A percentile compares a stretch with the other conserved stretches of the same genome.
phyloP scores from a whole-genome alignment of 2,888 invertebrate species.

The Pyrrhosoma nymphula region DNA sequence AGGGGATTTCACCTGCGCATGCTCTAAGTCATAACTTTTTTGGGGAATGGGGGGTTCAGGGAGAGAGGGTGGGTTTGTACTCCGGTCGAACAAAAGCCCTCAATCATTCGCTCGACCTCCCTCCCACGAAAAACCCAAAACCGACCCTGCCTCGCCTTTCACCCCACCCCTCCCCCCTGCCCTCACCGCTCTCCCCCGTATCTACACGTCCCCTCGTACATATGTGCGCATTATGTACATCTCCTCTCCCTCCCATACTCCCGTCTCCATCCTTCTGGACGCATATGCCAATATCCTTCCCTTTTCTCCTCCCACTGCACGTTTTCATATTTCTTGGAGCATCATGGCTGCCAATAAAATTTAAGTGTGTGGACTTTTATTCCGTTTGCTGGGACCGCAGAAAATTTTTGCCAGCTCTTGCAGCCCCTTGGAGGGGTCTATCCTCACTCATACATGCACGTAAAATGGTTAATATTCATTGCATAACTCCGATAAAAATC shows the following conservation, averaged over 20 bases:
- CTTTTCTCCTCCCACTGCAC: neutral
- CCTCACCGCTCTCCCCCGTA: neutral
- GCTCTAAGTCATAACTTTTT: conserved; percentile 66
- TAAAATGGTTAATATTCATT: too few species aligned
- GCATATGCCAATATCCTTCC: neutral
- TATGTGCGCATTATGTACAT: neutral
- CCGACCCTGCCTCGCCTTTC: neutral
- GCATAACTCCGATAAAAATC: too few species aligned
- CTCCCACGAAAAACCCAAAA: conserved; percentile 37
- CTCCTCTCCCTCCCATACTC: neutral
- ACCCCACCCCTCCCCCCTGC: neutral
- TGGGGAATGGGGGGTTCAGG: neutral
- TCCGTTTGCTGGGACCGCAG: too few species aligned
- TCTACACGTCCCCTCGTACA: neutral
- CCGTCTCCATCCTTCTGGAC: neutral
- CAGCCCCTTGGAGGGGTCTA: too few species aligned
- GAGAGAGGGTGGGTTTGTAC: neutral
- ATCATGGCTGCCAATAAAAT: neutral
- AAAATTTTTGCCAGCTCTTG: too few species aligned
- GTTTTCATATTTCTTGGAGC: neutral
- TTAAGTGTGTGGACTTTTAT: too few species aligned
- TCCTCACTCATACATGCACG: too few species aligned
- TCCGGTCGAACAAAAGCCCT: conserved; percentile 65
- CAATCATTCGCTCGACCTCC: conserved; percentile 62
- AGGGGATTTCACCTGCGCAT: conserved; percentile 47